These are phyloP conservation scores for Oegoconia quadripuncta DNA, from an alignment of 2,888 invertebrate species.

Conservation along the genomic window DNA sequence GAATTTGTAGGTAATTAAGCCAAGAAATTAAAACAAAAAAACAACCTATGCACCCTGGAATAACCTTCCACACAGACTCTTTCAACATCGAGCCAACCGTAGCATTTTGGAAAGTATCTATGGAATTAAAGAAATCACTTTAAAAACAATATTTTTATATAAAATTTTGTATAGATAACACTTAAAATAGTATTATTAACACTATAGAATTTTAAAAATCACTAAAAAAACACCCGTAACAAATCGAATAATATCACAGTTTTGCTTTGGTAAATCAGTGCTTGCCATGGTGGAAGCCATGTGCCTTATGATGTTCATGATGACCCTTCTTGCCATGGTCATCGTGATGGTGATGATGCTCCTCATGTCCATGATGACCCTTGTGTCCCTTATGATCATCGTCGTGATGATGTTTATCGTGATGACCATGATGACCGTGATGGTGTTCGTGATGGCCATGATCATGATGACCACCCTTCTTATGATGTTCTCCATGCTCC, in stretches of 20 bases:
- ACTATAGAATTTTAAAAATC: constrained; percentile 9
- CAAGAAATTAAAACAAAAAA: too few species aligned
- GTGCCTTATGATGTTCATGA: constrained; percentile 64
- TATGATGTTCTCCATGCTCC: constrained; percentile 62
- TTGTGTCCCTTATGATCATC: constrained; percentile 71
- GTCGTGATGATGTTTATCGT: constrained; percentile 68
- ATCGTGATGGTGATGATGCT: constrained; percentile 68
- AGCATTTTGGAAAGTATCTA: background rate
- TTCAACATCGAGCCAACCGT: too few species aligned
- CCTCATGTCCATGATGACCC: constrained; percentile 71
- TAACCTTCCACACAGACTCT: too few species aligned
- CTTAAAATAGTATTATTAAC: constrained; percentile 3
- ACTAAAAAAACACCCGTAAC: constrained; percentile 46
- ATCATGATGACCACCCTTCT: constrained; percentile 69
- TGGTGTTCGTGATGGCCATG: constrained; percentile 69
- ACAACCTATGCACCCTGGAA: too few species aligned
- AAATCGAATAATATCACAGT: constrained; percentile 58
- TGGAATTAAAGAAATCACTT: background rate
- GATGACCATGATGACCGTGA: constrained; percentile 67
- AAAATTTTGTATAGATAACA: constrained; percentile 6
- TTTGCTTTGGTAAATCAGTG: constrained; percentile 49
- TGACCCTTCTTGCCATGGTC: constrained; percentile 74
- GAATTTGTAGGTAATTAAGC: too few species aligned
- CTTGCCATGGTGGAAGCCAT: constrained; percentile 72
- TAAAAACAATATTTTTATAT: constrained; percentile 11